Percentiles rank a stretch among this genome's conserved stretches.
These are phyloP conservation scores for Pocota personata DNA, from an alignment of 2,888 invertebrate genomes.

Conservation along the genomic window DNA sequence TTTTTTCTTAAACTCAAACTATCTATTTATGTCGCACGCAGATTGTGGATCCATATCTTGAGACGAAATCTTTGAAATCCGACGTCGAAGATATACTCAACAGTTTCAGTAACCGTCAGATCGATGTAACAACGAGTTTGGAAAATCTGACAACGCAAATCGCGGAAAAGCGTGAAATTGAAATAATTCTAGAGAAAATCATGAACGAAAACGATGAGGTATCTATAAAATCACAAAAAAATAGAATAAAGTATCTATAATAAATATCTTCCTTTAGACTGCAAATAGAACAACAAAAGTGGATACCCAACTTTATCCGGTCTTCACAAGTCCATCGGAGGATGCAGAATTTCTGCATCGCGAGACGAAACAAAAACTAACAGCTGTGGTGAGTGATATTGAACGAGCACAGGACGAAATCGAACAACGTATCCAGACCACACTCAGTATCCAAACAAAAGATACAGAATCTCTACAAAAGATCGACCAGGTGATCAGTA, in stretches of 20 bases:
- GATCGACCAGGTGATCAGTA: conserved; percentile 86
- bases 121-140: conserved; percentile 87
- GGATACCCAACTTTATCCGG: conserved; percentile 89
- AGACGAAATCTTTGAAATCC: conserved; percentile 86
- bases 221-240: conserved; percentile 75
- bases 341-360: conserved; percentile 85
- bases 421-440: conserved; percentile 87
- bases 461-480: conserved; percentile 84
- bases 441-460: conserved; percentile 86
- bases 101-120: conserved; percentile 86
- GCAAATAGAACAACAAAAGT: conserved; percentile 87
- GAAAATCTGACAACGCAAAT: conserved; percentile 88
- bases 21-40: conserved; percentile 81
- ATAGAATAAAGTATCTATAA: conserved; percentile 6
- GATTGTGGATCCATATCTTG: conserved; percentile 88
- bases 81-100: conserved; percentile 88
- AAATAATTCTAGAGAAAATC: conserved; percentile 84
- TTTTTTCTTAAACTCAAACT: conserved; percentile 75
- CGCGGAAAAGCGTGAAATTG: conserved; percentile 84
- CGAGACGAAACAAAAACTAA: conserved; percentile 85
- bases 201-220: conserved; percentile 88
- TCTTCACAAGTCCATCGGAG: conserved; percentile 86
- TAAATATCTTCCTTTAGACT: conserved; percentile 83
- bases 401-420: conserved; percentile 87
- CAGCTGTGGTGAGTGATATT: conserved; percentile 85